These are phyloP conservation scores for Hyles euphorbiae DNA, from an alignment of 1,140 invertebrate genomes.

Conservation along the genomic window DNA sequence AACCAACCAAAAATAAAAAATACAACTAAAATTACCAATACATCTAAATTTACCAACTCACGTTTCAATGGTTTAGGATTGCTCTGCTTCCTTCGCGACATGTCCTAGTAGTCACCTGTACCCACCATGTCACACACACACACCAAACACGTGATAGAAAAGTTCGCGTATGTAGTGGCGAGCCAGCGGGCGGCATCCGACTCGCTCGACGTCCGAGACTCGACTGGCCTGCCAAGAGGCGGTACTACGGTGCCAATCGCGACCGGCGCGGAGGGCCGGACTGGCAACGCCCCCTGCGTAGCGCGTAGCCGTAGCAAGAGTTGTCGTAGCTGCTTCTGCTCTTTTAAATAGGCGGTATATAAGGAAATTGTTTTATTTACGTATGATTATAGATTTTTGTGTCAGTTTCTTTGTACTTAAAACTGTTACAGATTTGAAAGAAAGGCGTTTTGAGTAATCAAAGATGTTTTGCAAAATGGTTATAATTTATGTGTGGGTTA, in stretches of 20 bases:
- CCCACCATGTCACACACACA: conserved; percentile 57
- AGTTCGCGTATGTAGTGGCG: conserved; percentile 22
- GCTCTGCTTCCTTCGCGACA: conserved; percentile 80
- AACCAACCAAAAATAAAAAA: background rate
- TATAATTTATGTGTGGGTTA: no score
- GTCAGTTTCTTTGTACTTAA: no score
- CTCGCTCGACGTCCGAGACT: conserved; percentile 33
- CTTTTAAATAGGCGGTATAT: background rate
- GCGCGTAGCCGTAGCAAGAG: background rate
- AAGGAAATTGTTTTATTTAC: no score
- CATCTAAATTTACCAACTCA: conserved; percentile 47
- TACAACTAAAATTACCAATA: background rate
- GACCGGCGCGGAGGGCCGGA: conserved; percentile 38
- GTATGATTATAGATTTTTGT: no score
- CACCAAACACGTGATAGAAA: conserved; percentile 29
- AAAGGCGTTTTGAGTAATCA: no score
- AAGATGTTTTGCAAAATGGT: no score
- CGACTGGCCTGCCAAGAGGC: conserved; percentile 35
- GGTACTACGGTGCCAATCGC: conserved; percentile 34
- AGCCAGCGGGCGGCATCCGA: conserved; percentile 10
- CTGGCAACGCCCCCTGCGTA: conserved; percentile 34
- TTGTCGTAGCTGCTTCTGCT: conserved; percentile 2
- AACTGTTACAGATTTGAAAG: no score
- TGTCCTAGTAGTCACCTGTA: conserved; percentile 57
- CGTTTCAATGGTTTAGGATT: conserved; percentile 79